phyloP scores from a whole-genome alignment of 2,113 vertebrate species.

The Triplophysa rosa region DNA sequence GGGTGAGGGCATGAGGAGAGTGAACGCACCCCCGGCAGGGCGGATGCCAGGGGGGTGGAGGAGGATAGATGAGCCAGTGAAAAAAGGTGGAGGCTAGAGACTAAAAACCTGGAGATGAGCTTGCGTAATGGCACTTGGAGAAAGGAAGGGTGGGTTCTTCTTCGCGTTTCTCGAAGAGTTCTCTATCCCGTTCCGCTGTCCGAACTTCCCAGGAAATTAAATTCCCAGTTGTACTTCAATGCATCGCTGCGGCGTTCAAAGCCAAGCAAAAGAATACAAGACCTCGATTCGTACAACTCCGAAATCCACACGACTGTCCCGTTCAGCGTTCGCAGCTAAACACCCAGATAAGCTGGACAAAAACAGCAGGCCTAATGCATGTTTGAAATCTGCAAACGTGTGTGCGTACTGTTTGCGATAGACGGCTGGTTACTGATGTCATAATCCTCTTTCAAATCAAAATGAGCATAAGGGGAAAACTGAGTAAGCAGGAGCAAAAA shows the following conservation, averaged over 20 bases:
- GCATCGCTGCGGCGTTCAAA: not conserved
- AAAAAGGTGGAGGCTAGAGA: slow-evolving; percentile 49
- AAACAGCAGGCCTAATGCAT: slow-evolving; percentile 16
- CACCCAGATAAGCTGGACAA: slow-evolving; percentile 29
- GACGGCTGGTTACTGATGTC: not conserved
- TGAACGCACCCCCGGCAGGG: slow-evolving; percentile 59
- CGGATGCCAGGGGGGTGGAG: slow-evolving; percentile 51
- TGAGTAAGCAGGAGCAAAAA: slow-evolving; percentile 10
- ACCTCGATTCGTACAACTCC: not conserved
- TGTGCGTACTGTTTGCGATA: not conserved
- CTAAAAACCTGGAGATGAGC: slow-evolving; percentile 51
- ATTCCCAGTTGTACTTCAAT: not conserved
- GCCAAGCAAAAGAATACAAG: not conserved
- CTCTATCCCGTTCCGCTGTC: slow-evolving; percentile 11
- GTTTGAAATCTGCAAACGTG: slow-evolving; percentile 23
- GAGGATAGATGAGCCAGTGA: slow-evolving; percentile 34
- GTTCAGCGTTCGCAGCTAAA: slow-evolving; percentile 13
- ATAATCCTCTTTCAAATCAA: slow-evolving; percentile 39
- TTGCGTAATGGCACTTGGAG: slow-evolving; percentile 27
- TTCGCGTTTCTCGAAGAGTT: slow-evolving; percentile 10
- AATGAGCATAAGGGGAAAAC: slow-evolving; percentile 3
- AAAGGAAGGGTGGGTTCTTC: slow-evolving; percentile 18
- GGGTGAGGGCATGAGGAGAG: slow-evolving; percentile 91
- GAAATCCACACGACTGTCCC: not conserved
- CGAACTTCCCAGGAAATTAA: not conserved